phyloP scores from a whole-genome alignment of 2,888 invertebrate species.

The Pyrochroa serraticornis region DNA sequence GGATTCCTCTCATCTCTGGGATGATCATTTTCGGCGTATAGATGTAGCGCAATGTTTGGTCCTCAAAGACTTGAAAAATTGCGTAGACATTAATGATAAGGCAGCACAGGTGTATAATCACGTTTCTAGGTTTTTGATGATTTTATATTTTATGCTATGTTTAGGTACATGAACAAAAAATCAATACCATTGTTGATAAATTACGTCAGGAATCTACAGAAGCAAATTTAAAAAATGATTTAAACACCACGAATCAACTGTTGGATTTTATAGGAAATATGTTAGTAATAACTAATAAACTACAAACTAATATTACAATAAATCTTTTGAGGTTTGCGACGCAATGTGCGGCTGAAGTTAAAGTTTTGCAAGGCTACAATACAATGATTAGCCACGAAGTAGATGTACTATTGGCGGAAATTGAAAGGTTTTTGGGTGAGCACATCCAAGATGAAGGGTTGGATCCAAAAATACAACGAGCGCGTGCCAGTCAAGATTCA shows the following conservation, averaged over 20 bases:
- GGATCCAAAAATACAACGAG: slow-evolving; percentile 40
- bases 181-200: slow-evolving; percentile 43
- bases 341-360: slow-evolving; percentile 36
- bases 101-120: slow-evolving; percentile 17
- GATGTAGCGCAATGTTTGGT: slow-evolving; percentile 38
- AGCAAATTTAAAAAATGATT: slow-evolving; percentile 34
- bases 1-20: slow-evolving; percentile 41
- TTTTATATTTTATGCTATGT: slow-evolving; percentile 11
- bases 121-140: no score
- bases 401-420: slow-evolving; percentile 43
- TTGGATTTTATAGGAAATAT: slow-evolving; percentile 36
- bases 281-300: slow-evolving; percentile 28
- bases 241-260: slow-evolving; percentile 29
- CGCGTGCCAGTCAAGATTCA: slow-evolving; percentile 36
- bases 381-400: slow-evolving; percentile 32
- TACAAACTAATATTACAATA: no score
- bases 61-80: slow-evolving; percentile 40
- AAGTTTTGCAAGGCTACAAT: slow-evolving; percentile 39
- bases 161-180: slow-evolving; percentile 37
- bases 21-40: slow-evolving; percentile 43
- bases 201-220: slow-evolving; percentile 42
- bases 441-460: slow-evolving; percentile 37
- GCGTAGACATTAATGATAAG: slow-evolving; percentile 34
- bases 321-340: slow-evolving; percentile 21
- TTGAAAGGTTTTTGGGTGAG: slow-evolving; percentile 40